Conservation (phyloP, 2,888 invertebrate species). For the Lucinisca nassula region DNA sequence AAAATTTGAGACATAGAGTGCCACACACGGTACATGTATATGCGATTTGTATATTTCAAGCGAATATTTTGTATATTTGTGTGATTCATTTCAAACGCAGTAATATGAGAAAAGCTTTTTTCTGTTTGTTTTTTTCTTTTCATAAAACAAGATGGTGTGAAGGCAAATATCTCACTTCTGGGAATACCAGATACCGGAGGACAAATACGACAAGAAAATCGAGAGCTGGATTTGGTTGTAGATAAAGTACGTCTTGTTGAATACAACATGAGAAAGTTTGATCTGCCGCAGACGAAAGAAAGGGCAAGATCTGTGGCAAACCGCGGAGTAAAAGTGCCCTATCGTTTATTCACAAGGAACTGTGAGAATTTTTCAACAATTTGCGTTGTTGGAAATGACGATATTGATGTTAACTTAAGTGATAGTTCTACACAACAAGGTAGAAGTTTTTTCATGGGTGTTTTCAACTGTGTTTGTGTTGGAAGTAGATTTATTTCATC, state of each 20-base stretch:
- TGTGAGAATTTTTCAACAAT: background rate
- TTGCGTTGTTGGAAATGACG: background rate
- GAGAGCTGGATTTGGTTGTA: background rate
- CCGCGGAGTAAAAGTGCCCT: background rate
- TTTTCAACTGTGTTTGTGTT: background rate
- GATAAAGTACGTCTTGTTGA: background rate
- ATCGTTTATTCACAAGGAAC: background rate
- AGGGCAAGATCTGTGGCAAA: background rate
- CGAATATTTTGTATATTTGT: too few relatives aligned
- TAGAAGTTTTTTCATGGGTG: background rate
- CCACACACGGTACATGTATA: too few relatives aligned
- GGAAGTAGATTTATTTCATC: background rate
- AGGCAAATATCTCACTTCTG: background rate
- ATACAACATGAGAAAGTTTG: conserved; percentile 1
- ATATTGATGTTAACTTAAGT: background rate
- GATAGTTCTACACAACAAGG: background rate
- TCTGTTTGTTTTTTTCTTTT: too few relatives aligned
- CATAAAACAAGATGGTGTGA: background rate
- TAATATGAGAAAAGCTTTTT: too few relatives aligned
- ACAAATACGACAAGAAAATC: background rate
- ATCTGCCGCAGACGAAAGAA: background rate
- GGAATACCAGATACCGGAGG: background rate
- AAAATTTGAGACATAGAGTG: too few relatives aligned
- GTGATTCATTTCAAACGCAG: too few relatives aligned
- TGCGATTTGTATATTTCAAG: too few relatives aligned